Evolutionary conservation across 2,113 vertebrate genomes (phyloP), one percentile per base, ranked within the genome.

Genomic region (Thermophis baileyi): DNA sequence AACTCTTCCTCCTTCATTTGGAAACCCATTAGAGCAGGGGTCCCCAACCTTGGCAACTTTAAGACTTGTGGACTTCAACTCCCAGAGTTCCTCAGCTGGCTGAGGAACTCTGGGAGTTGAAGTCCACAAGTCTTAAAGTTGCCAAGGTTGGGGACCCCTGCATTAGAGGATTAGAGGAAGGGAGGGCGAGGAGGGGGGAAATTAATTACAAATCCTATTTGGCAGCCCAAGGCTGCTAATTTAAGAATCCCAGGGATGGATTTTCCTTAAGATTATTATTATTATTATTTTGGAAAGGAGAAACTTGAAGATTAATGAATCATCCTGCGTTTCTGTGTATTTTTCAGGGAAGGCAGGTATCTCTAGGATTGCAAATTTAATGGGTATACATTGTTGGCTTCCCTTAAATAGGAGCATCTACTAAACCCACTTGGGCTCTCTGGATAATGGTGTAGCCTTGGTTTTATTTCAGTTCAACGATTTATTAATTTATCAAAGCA

Each of bases 151-250:
- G n/a, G n/a, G n/a, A n/a, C n/a, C n/a, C n/a, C n/a, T n/a, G n/a
- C 81, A 57, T 57, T n/a, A 87, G 85, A 60, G 85, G 44, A 87
- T 87, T 60, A 60, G 54, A 50, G 54, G 25, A 40, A 60, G 40
- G n/a, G 46, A n/a, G 60, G 60, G 12, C 11, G 1, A n/a, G 46
- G 30, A 11, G 35, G 6, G 46, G 11, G 44, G 9, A 30, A 91
- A 63, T 63, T 91, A 91, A 87, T 91, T 91, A 91, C 91, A 63
- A 55, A 87, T 87, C 46, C 35, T 87, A 20, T 49, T 87, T 60
- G 57, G 18, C 27, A 87, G 91, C 91, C 85, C 85, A 60, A 50
- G 60, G 85, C 54, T 4, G 49, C 11, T n/a, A 11, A 55, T 55
- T 51, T 60, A 40, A 27, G 63, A 90, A 50, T 81, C 44, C 54